These are phyloP conservation scores for Acromyrmex heyeri DNA, from an alignment of 1,140 invertebrate genomes.

Conservation along the genomic window DNA sequence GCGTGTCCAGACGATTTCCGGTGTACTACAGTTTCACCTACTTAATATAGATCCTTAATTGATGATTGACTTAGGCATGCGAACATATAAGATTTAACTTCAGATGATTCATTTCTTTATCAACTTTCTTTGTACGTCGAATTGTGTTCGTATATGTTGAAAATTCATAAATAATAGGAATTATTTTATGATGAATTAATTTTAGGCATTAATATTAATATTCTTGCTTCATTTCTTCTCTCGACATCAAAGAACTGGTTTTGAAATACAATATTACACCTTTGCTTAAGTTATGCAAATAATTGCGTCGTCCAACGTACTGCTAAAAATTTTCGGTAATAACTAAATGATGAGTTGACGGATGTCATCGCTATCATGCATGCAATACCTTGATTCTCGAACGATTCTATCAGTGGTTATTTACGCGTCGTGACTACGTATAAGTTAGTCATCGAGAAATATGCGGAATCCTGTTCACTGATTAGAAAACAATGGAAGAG, in stretches of 20 bases:
- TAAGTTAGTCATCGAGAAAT: conserved; percentile 61
- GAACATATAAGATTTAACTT: background rate
- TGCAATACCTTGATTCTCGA: background rate
- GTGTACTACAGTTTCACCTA: background rate
- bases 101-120: conserved; percentile 35
- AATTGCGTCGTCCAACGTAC: background rate
- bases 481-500: conserved; percentile 42
- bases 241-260: background rate
- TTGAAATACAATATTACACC: background rate
- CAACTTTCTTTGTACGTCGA: conserved; percentile 14
- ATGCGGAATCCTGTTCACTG: conserved; percentile 30
- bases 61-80: background rate
- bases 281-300: background rate
- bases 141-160: background rate
- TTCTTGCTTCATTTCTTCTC: background rate
- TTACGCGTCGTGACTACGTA: conserved; percentile 11
- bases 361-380: background rate
- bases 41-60: conserved; percentile 23
- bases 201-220: background rate
- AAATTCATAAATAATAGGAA: background rate
- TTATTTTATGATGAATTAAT: background rate
- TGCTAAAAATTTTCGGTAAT: conserved; percentile 33
- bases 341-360: background rate
- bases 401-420: conserved; percentile 24
- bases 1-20: conserved; percentile 3